phyloP scores from a whole-genome alignment of 1,140 invertebrate species.

The Drosophila mojavensis region DNA sequence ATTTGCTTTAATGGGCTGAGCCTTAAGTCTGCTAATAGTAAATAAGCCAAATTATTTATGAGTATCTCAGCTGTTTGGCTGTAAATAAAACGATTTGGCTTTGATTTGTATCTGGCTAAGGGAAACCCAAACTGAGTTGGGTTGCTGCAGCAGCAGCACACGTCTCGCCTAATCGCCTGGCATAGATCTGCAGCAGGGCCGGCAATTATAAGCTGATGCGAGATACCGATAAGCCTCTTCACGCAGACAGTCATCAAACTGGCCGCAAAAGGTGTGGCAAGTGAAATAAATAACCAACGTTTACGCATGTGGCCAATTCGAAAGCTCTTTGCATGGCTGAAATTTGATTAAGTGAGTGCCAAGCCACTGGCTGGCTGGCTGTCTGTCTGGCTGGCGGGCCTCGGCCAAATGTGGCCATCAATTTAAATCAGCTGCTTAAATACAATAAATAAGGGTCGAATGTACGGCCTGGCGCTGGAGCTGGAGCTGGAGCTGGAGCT shows the following conservation, averaged over 20 bases:
- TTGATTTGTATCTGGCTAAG: not conserved
- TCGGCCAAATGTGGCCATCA: conserved; percentile 60
- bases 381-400: not conserved
- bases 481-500: not conserved
- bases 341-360: conserved; percentile 78
- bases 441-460: conserved; percentile 68
- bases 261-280: conserved; percentile 46
- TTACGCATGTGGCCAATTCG: conserved; percentile 42
- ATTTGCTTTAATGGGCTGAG: too few species aligned
- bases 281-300: conserved; percentile 56
- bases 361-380: conserved; percentile 14
- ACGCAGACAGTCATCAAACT: conserved; percentile 43
- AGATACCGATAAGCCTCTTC: not conserved
- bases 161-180: conserved; percentile 6
- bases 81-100: not conserved
- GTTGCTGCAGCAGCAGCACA: not conserved
- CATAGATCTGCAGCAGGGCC: conserved; percentile 23
- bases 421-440: conserved; percentile 72
- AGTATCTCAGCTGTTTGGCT: too few species aligned
- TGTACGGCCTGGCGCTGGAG: conserved; percentile 4
- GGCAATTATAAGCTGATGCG: conserved; percentile 65
- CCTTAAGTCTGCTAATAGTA: too few species aligned
- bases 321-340: conserved; percentile 59
- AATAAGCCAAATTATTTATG: too few species aligned
- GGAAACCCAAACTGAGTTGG: too few species aligned